These are phyloP conservation scores for Stichodactyla mertensii DNA, from an alignment of 64 coral and sea anemone species.

Conservation along the genomic window DNA sequence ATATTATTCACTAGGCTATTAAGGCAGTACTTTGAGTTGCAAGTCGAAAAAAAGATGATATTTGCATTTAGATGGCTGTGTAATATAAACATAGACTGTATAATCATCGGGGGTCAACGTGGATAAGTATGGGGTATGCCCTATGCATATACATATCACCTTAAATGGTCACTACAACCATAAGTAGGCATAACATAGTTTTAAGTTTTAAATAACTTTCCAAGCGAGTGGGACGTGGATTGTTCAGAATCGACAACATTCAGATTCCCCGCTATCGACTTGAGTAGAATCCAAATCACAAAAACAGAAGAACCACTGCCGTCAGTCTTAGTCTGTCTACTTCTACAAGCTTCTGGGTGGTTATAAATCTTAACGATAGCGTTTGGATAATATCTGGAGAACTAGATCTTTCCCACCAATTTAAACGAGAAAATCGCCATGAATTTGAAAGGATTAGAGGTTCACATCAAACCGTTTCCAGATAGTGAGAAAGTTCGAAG, in stretches of 20 bases:
- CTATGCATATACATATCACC: neutral
- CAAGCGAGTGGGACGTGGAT: too few species aligned
- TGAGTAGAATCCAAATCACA: neutral
- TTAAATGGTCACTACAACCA: neutral
- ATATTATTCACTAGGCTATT: neutral
- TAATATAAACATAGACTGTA: neutral
- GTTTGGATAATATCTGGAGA: neutral
- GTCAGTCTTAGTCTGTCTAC: neutral
- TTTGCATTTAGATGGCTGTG: neutral
- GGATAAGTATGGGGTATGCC: neutral
- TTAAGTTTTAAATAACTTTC: too few species aligned
- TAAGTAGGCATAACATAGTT: neutral
- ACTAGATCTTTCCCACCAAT: neutral
- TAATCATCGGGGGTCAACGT: neutral
- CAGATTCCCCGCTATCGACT: neutral
- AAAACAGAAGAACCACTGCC: neutral
- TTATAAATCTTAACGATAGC: neutral
- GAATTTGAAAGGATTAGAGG: conserved; percentile 1
- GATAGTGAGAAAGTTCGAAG: conserved; percentile 24
- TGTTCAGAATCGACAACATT: too few species aligned
- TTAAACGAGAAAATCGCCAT: neutral
- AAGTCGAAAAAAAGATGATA: neutral
- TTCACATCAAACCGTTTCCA: neutral
- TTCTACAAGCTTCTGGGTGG: neutral
- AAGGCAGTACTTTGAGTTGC: neutral